These are phyloP conservation scores for Mastigias papua DNA, from an alignment of 30 jellyfish, hydroid and myxozoan species.

Conservation along the genomic window DNA sequence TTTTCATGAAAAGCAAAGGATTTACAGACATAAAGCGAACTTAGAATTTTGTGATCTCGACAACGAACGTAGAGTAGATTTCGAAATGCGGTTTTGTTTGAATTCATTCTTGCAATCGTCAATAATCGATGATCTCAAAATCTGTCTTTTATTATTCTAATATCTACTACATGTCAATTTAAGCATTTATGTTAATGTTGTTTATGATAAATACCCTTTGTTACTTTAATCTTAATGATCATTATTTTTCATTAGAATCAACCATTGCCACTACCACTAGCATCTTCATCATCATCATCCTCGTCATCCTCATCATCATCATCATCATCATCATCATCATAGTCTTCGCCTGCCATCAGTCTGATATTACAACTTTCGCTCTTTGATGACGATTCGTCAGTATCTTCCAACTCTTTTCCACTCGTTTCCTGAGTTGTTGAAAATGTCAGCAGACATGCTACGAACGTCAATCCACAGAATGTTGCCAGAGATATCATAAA, in stretches of 20 bases:
- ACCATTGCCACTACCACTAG: neutral
- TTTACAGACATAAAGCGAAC: too few relatives aligned
- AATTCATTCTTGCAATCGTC: too few relatives aligned
- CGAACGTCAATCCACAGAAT: slow-evolving; percentile 55
- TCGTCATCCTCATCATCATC: neutral
- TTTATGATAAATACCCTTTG: too few relatives aligned
- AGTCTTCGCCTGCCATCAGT: slow-evolving; percentile 41
- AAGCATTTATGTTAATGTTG: too few relatives aligned
- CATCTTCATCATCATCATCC: neutral
- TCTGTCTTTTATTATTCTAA: too few relatives aligned
- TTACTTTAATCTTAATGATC: too few relatives aligned
- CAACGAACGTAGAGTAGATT: too few relatives aligned
- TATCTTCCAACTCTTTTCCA: slow-evolving; percentile 63
- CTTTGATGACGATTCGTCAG: slow-evolving; percentile 50
- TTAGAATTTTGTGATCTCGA: too few relatives aligned
- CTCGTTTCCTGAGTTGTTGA: slow-evolving; percentile 61
- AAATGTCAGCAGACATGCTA: slow-evolving; percentile 63
- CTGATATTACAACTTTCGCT: slow-evolving; percentile 31
- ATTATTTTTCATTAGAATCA: neutral
- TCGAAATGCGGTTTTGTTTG: too few relatives aligned
- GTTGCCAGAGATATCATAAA: slow-evolving; percentile 49
- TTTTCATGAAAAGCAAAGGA: too few relatives aligned
- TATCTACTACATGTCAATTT: too few relatives aligned
- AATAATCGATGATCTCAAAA: too few relatives aligned
- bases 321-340: slow-evolving; percentile 10